Evolutionary conservation across 2,888 invertebrate genomes (phyloP).

Genomic region (Megaustenia siamemsis): DNA sequence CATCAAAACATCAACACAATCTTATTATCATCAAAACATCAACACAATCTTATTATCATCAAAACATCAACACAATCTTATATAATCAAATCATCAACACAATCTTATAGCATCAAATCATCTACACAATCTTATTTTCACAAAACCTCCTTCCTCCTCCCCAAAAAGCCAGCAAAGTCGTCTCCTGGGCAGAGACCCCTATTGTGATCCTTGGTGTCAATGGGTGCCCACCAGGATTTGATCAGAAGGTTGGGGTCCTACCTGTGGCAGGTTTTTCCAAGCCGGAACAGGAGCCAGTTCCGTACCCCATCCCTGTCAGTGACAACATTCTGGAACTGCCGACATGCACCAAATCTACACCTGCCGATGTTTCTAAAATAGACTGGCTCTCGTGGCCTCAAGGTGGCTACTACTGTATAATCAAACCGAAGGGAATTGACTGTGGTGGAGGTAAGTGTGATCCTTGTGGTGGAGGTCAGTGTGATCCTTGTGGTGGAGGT

Average conservation of each 20-base stretch:
- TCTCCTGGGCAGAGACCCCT: not conserved
- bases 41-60: too few species aligned
- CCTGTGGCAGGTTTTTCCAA: not conserved
- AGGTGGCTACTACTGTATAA: not conserved
- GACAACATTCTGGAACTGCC: not conserved
- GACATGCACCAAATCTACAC: not conserved
- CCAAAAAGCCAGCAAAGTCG: not conserved
- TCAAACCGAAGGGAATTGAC: not conserved
- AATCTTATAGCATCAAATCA: too few species aligned
- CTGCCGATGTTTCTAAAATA: too few species aligned
- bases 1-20: too few species aligned
- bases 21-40: too few species aligned
- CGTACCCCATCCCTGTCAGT: not conserved
- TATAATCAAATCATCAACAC: too few species aligned
- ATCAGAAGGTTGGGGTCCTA: not conserved
- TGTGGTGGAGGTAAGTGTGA: conserved; percentile 15
- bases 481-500: too few species aligned
- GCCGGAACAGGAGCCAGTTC: not conserved
- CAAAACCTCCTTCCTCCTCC: too few species aligned
- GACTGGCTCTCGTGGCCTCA: conserved; percentile 1
- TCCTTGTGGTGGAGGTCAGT: too few species aligned
- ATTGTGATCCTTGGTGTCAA: not conserved
- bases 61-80: too few species aligned
- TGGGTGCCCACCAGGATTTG: not conserved
- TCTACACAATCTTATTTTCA: too few species aligned